phyloP scores from a whole-genome alignment of 2,797 vertebrate species.

The Thamnophis elegans region DNA sequence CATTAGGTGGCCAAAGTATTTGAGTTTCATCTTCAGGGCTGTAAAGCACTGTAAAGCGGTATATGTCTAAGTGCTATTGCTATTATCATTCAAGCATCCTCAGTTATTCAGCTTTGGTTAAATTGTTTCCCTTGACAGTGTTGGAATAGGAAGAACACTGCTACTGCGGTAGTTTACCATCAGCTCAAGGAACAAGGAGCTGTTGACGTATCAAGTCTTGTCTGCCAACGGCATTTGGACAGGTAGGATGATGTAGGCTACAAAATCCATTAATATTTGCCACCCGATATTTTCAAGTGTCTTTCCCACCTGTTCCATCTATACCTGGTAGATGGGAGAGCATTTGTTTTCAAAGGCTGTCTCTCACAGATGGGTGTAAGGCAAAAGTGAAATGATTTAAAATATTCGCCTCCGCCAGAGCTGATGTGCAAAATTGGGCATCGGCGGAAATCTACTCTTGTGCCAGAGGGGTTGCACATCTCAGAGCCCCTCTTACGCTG shows the following conservation, averaged over 20 bases:
- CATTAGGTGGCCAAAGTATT: too few species aligned
- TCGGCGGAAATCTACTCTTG: not conserved
- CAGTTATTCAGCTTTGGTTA: not conserved
- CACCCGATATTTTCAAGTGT: not conserved
- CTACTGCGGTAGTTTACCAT: constrained; percentile 87
- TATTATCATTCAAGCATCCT: not conserved
- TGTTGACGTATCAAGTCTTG: constrained; percentile 85
- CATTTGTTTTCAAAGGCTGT: not conserved
- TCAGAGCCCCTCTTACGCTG: not conserved
- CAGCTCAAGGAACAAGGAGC: constrained; percentile 86
- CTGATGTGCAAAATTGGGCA: not conserved
- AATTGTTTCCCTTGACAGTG: constrained; percentile 73
- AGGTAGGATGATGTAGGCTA: constrained; percentile 72
- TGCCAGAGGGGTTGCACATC: not conserved
- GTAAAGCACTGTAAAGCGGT: too few species aligned
- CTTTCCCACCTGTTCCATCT: not conserved
- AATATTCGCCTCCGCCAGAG: not conserved
- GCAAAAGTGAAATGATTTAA: not conserved
- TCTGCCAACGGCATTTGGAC: constrained; percentile 88
- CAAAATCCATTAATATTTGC: not conserved
- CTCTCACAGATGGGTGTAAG: not conserved
- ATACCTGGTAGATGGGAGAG: not conserved
- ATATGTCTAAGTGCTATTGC: too few species aligned
- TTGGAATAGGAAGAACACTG: constrained; percentile 96
- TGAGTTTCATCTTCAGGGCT: too few species aligned